phyloP scores from a whole-genome alignment of 2,113 vertebrate species.

The Oreochromis niloticus region DNA sequence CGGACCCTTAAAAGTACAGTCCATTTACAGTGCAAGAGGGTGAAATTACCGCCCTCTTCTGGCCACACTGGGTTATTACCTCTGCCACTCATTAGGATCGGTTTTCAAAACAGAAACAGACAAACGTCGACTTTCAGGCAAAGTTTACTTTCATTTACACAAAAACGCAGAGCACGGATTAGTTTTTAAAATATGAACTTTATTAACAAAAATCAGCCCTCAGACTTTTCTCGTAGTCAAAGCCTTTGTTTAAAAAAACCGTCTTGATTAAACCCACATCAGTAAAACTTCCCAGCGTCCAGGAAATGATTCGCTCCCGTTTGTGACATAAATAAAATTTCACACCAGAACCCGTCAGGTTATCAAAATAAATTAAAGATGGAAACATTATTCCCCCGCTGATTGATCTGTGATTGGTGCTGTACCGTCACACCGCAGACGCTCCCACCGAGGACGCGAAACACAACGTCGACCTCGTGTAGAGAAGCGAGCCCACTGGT shows the following conservation, averaged over 20 bases:
- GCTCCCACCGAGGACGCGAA: background rate
- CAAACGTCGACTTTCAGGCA: fast-evolving
- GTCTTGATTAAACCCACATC: background rate
- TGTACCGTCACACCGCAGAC: background rate
- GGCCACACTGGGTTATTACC: background rate
- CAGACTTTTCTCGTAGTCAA: background rate
- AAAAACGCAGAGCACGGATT: background rate
- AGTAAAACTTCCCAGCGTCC: background rate
- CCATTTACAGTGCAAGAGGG: too few relatives aligned
- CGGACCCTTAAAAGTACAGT: too few relatives aligned
- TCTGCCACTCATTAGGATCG: background rate
- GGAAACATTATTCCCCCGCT: background rate
- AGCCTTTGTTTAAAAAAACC: background rate
- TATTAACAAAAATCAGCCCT: background rate
- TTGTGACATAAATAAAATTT: background rate
- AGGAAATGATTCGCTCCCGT: background rate
- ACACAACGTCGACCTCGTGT: background rate
- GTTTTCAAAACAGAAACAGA: background rate
- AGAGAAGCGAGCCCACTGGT: background rate
- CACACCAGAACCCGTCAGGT: background rate
- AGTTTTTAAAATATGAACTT: background rate
- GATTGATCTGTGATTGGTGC: background rate
- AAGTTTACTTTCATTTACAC: background rate
- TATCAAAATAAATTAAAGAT: background rate
- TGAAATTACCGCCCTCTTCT: background rate